phyloP scores from a whole-genome alignment of 2,113 vertebrate genomes.

The Rhodinocichla rosea region DNA sequence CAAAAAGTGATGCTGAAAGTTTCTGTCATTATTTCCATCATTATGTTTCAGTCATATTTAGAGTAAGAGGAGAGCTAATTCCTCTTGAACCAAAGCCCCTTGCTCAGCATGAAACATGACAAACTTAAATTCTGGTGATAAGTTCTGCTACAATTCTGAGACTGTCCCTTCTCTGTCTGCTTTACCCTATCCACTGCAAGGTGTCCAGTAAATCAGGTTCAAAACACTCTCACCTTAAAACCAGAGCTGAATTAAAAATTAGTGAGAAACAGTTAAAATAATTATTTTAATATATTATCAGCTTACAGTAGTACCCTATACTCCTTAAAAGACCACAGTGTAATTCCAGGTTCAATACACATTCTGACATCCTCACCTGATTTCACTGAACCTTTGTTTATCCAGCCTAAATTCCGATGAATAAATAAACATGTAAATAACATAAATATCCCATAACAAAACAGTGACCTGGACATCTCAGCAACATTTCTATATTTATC shows the following conservation, averaged over 20 bases:
- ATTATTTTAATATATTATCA: neutral
- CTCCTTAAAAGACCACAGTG: neutral
- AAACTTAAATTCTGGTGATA: neutral
- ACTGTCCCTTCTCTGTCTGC: neutral
- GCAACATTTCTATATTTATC: neutral
- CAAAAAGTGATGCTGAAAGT: neutral
- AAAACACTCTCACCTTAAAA: neutral
- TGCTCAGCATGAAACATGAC: neutral
- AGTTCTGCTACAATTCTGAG: neutral
- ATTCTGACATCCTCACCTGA: neutral
- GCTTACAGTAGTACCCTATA: neutral
- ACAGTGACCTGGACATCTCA: neutral
- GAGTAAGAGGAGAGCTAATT: neutral
- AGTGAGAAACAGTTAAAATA: neutral
- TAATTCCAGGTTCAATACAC: neutral
- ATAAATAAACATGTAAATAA: neutral
- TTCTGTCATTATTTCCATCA: neutral
- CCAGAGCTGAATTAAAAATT: neutral
- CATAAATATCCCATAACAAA: neutral
- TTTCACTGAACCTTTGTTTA: neutral
- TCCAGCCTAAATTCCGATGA: neutral
- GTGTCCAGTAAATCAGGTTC: neutral
- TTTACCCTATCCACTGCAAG: neutral
- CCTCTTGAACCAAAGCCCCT: neutral
- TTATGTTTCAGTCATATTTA: neutral